These are phyloP conservation scores for Campodea augens DNA, from an alignment of 1,140 invertebrate species.

Conservation along the genomic window DNA sequence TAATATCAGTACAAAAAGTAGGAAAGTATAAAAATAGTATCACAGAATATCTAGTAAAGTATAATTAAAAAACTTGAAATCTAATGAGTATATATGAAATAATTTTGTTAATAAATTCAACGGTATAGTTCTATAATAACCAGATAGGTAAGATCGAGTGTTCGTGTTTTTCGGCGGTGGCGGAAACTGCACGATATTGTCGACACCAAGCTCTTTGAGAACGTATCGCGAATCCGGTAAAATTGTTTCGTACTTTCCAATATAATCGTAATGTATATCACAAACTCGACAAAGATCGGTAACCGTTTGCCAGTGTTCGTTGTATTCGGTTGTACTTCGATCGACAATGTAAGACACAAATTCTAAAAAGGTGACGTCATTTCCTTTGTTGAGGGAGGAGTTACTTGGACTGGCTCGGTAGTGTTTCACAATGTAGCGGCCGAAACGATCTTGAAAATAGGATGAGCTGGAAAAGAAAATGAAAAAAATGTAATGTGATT, in stretches of 20 bases:
- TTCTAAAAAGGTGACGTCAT: slow-evolving; percentile 72
- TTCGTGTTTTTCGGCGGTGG: slow-evolving; percentile 36
- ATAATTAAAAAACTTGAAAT: slow-evolving; percentile 66
- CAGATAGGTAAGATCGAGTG: slow-evolving; percentile 41
- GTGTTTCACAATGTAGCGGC: slow-evolving; percentile 54
- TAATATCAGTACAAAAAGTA: neutral
- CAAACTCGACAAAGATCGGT: slow-evolving; percentile 70
- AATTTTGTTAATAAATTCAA: slow-evolving; percentile 44
- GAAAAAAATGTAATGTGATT: no score
- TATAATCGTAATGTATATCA: slow-evolving; percentile 63
- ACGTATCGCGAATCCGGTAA: slow-evolving; percentile 44
- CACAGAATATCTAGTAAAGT: slow-evolving; percentile 33
- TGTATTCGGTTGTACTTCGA: slow-evolving; percentile 34
- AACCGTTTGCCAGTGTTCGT: slow-evolving; percentile 80
- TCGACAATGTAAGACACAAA: slow-evolving; percentile 65
- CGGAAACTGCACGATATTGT: slow-evolving; percentile 38
- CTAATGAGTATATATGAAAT: slow-evolving; percentile 51
- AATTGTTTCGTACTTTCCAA: slow-evolving; percentile 56
- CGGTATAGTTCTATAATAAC: slow-evolving; percentile 50
- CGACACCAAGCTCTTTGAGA: slow-evolving; percentile 39
- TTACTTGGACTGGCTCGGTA: slow-evolving; percentile 48
- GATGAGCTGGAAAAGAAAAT: no score
- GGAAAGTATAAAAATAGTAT: neutral
- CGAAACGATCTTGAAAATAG: slow-evolving; percentile 61
- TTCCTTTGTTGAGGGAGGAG: slow-evolving; percentile 46